A percentile compares a stretch with the other conserved stretches of the same genome.
phyloP scores from a whole-genome alignment of 2,888 invertebrate species.

The Oasisia sp. region DNA sequence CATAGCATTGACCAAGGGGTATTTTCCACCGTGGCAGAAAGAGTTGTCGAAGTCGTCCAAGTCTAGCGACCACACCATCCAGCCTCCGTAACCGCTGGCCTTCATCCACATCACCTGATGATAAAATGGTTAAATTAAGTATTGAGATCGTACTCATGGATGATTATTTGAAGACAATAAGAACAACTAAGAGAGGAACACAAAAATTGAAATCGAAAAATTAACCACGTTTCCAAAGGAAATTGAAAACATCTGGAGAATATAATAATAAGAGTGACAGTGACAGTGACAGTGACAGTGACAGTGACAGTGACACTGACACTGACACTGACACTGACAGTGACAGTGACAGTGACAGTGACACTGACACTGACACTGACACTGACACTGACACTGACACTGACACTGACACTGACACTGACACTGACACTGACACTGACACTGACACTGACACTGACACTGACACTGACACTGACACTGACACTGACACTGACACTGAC shows the following conservation, averaged over 20 bases:
- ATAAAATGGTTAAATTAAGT: not conserved
- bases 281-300: too few relatives aligned
- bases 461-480: too few relatives aligned
- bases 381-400: too few relatives aligned
- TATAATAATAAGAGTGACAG: not conserved
- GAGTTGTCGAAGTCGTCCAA: constrained; percentile 1
- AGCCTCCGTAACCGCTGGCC: not conserved
- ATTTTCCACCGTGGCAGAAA: not conserved
- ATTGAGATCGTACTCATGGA: not conserved
- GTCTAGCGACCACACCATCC: not conserved
- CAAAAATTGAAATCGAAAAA: not conserved
- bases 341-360: too few relatives aligned
- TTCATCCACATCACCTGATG: not conserved
- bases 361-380: too few relatives aligned
- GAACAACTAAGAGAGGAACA: not conserved
- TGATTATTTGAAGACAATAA: not conserved
- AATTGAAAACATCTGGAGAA: not conserved
- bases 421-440: too few relatives aligned
- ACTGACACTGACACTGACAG: too few relatives aligned
- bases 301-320: too few relatives aligned
- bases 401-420: too few relatives aligned
- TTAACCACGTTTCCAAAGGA: not conserved
- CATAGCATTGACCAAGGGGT: not conserved
- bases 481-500: too few relatives aligned
- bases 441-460: too few relatives aligned